Base-by-base conservation (phyloP, 30 jellyfish, hydroid and myxozoan species). In the Turritopsis dohrnii region DNA sequence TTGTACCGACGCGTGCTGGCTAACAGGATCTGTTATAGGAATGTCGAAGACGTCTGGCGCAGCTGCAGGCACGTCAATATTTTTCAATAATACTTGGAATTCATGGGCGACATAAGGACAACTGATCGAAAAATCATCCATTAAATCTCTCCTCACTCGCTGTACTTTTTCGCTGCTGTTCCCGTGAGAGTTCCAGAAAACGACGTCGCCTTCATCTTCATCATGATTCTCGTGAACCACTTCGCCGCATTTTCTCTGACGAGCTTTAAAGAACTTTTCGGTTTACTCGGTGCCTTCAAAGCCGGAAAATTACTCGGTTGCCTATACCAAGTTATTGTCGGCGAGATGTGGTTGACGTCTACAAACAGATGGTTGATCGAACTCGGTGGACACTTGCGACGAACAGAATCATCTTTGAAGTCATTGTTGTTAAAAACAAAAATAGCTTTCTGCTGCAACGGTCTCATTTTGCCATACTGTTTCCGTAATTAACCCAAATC, bases 391-490 rank as follows among this genome's bases (percentile, higher is more conserved):
- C 29, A 26, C 73, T 83, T 86, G 30, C 69, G 52, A 23, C 81
- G 80, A 21, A 76, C 81, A 74, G 91, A 30, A 1, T 90, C 81
- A 28, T 85, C 41, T 69, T 91, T 92, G 28, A 71, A 79, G 54
- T 88, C 84, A 88, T 82, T 74, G 52, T 94, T 52, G 28, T 90
- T 90, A 85, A 91, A 91, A 27, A 91, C 97, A 31, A 91, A 81
- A 94, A 91, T 87, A 31, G 96, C 92, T 25, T 80, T 91, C 88
- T 84, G 88, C 52, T 91, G 97, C 31, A 91, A 30, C 65, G 84
- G 81, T 16, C 96, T 88, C 97, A 91, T 91, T 79, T 92, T 93
- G 73, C 86, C 91, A 81, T 91, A 91, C 71, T 91, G 97, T 22
- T 65, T 83, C 81, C 82, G 93, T 60, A 91, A 54, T 24, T 88